Evolutionary conservation across 92 coral and sea anemone genomes (phyloP).

Genomic region (Parazoanthus swiftii): DNA sequence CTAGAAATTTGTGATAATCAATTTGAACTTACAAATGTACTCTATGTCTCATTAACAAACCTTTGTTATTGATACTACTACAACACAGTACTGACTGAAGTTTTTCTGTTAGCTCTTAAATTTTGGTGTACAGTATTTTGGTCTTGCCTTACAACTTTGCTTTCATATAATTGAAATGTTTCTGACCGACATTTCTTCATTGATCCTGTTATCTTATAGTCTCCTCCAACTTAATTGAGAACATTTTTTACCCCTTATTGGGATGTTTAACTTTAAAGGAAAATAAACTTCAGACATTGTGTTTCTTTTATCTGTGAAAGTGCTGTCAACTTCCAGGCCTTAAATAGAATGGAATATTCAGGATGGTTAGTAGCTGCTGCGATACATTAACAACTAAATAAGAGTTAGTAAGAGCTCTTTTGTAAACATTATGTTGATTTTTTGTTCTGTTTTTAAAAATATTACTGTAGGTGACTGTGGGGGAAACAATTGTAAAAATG

Average conservation of each 20-base stretch:
- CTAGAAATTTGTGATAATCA: neutral
- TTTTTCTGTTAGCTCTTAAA: neutral
- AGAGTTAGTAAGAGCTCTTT: no score
- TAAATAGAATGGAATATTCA: neutral
- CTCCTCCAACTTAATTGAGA: neutral
- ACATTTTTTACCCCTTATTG: neutral
- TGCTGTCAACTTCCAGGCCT: neutral
- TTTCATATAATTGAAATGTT: neutral
- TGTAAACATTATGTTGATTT: neutral
- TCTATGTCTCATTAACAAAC: neutral
- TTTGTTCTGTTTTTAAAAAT: no score
- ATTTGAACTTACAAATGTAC: no score
- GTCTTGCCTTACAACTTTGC: neutral
- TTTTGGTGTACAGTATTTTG: neutral
- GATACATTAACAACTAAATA: no score
- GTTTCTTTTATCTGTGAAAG: neutral
- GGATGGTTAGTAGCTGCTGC: no score
- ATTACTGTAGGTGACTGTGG: constrained; percentile 55
- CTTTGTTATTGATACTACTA: neutral
- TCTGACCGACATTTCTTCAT: neutral
- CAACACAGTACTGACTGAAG: neutral
- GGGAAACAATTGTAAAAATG: constrained; percentile 51
- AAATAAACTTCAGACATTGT: neutral
- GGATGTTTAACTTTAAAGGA: neutral
- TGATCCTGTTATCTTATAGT: neutral